phyloP scores from a whole-genome alignment of 2,113 vertebrate genomes.

The Mormyrus iriodes region DNA sequence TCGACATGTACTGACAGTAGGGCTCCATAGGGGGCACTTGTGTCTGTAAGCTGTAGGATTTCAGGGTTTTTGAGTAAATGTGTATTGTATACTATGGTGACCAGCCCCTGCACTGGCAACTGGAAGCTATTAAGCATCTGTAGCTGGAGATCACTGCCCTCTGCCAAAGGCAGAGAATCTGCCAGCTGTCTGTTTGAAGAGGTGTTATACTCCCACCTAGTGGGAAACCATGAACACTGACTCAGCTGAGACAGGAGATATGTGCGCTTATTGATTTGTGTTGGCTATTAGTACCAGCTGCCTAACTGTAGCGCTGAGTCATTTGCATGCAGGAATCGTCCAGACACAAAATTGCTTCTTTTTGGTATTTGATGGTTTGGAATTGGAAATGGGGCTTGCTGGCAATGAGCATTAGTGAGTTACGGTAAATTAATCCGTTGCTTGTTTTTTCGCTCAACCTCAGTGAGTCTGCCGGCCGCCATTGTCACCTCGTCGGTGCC shows the following conservation, averaged over 20 bases:
- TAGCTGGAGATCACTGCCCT: neutral
- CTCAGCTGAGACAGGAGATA: neutral
- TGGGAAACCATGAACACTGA: neutral
- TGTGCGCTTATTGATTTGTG: neutral
- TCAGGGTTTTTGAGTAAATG: neutral
- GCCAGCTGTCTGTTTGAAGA: neutral
- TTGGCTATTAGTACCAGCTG: neutral
- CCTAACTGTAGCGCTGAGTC: neutral
- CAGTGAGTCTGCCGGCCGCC: slow-evolving; percentile 75
- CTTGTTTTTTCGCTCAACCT: slow-evolving; percentile 31
- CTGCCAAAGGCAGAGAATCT: neutral
- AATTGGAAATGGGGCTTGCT: neutral
- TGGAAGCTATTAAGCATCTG: neutral
- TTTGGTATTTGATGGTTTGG: neutral
- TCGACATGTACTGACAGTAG: neutral
- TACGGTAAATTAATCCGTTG: neutral
- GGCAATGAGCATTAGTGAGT: neutral
- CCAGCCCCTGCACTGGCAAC: neutral
- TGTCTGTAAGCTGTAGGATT: neutral
- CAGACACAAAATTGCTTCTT: neutral
- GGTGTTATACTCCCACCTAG: neutral
- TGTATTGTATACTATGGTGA: neutral
- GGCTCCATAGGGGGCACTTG: neutral
- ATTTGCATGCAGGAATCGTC: neutral
- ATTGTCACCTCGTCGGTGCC: slow-evolving; percentile 79